Conservation (phyloP, 2,888 invertebrate genomes). For the Brachyptera putata region DNA sequence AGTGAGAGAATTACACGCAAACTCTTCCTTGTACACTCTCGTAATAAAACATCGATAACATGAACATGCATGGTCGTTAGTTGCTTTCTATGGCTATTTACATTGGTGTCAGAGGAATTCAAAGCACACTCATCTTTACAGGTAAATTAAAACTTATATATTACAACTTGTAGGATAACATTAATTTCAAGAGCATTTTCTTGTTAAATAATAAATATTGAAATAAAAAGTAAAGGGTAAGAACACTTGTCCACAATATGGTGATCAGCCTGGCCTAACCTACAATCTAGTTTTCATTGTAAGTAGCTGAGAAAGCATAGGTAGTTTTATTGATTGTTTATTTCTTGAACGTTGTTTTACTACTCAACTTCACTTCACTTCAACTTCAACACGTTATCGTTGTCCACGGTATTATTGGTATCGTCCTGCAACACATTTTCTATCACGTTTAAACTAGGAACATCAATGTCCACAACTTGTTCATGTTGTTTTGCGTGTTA, state of each 20-base stretch:
- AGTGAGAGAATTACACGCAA: background rate
- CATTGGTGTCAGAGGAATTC: background rate
- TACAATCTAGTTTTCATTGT: too few species aligned
- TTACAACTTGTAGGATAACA: too few species aligned
- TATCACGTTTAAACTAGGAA: background rate
- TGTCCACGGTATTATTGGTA: background rate
- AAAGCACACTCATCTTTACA: background rate
- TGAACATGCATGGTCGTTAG: background rate
- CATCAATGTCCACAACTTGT: too few species aligned
- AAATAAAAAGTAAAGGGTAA: too few species aligned
- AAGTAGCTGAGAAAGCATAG: too few species aligned
- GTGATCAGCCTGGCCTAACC: too few species aligned
- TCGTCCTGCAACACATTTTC: background rate
- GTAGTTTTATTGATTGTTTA: too few species aligned
- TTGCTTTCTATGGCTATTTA: background rate
- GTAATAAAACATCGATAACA: background rate
- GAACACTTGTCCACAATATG: too few species aligned
- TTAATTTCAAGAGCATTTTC: too few species aligned
- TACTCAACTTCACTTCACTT: background rate
- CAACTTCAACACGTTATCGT: background rate
- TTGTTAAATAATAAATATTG: too few species aligned
- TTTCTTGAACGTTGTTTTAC: too few species aligned
- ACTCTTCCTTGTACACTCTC: background rate
- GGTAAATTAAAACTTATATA: background rate
- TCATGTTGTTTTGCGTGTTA: background rate